These are phyloP conservation scores for Aplocera efformata DNA, from an alignment of 2,888 invertebrate species.

Conservation along the genomic window DNA sequence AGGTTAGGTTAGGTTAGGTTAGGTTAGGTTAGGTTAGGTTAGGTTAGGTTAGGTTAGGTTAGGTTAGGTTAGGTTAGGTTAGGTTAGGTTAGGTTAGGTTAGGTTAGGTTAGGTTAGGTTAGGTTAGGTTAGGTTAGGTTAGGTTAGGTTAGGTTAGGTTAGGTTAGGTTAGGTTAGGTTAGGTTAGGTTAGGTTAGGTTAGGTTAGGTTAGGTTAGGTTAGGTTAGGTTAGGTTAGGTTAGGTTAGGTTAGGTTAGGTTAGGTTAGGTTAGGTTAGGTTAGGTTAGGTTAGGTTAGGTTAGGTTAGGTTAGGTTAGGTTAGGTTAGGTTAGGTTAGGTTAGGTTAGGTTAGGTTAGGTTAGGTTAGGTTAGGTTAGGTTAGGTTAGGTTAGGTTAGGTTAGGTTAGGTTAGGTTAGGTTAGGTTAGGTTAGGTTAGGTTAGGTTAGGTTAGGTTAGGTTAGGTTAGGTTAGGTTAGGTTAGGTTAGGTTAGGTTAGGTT, in stretches of 20 bases:
- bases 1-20: conserved; percentile 12
- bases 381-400: conserved; percentile 19
- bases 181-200: conserved; percentile 11
- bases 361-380: conserved; percentile 28
- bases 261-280: conserved; percentile 28
- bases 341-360: conserved; percentile 27
- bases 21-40: conserved; percentile 9
- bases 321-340: conserved; percentile 26
- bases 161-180: conserved; percentile 11
- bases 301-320: conserved; percentile 26
- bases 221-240: conserved; percentile 11
- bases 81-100: conserved; percentile 11
- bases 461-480: conserved; percentile 21
- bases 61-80: conserved; percentile 10
- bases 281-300: conserved; percentile 24
- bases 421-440: conserved; percentile 5
- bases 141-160: conserved; percentile 7
- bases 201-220: conserved; percentile 11
- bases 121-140: conserved; percentile 7
- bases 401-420: conserved; percentile 16
- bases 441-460: not conserved
- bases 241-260: conserved; percentile 14
- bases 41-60: conserved; percentile 9
- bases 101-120: conserved; percentile 11
- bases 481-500: conserved; percentile 25